phyloP scores from a whole-genome alignment of 2,797 vertebrate species.

The Echiichthys vipera region DNA sequence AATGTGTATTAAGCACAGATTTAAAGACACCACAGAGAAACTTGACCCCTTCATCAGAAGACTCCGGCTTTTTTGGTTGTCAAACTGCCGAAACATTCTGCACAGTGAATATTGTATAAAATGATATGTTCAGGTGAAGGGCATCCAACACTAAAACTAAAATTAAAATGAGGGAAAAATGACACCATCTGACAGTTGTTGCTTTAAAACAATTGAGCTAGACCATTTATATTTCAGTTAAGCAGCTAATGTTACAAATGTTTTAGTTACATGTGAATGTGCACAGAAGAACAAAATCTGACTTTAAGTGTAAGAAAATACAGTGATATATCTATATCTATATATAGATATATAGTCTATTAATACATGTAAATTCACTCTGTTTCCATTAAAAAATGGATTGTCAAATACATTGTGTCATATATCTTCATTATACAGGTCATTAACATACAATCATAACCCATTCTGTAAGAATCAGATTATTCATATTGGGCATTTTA shows the following conservation, averaged over 20 bases:
- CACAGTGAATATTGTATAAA: not conserved
- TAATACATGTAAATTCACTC: slow-evolving; percentile 42
- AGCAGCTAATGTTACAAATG: slow-evolving; percentile 58
- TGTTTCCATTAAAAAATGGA: slow-evolving; percentile 63
- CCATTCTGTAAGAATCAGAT: slow-evolving; percentile 7
- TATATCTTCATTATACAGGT: slow-evolving; percentile 40
- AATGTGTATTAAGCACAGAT: not conserved
- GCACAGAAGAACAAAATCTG: slow-evolving; percentile 38
- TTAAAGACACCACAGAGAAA: not conserved
- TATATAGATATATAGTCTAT: slow-evolving; percentile 54
- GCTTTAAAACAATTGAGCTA: slow-evolving; percentile 48
- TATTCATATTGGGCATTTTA: slow-evolving; percentile 2
- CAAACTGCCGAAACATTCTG: not conserved
- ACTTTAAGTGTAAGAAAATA: slow-evolving; percentile 75
- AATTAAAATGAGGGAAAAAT: not conserved
- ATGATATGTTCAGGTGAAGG: not conserved
- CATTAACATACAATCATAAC: slow-evolving; percentile 41
- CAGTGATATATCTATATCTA: slow-evolving; percentile 59
- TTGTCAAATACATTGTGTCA: slow-evolving; percentile 70
- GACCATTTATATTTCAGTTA: slow-evolving; percentile 59
- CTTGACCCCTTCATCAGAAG: not conserved
- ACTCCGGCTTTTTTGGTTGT: too few species aligned
- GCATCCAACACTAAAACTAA: not conserved
- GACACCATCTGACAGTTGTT: slow-evolving; percentile 6
- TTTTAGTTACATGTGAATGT: slow-evolving; percentile 54